phyloP scores from a whole-genome alignment of 2,797 vertebrate genomes.

The Acrossocheilus fasciatus region DNA sequence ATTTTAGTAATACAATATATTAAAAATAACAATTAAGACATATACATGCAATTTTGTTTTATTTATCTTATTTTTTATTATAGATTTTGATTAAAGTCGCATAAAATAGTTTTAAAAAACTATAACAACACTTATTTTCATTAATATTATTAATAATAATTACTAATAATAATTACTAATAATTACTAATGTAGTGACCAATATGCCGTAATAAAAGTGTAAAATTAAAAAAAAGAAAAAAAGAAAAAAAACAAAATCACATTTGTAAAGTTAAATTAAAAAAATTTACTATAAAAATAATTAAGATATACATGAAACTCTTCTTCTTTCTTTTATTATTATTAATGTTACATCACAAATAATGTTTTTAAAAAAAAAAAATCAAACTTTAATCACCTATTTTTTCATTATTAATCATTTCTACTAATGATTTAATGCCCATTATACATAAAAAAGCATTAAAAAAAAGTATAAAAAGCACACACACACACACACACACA shows the following conservation, averaged over 20 bases:
- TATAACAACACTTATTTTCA: too few species aligned
- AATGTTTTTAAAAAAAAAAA: not conserved
- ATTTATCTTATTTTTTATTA: not conserved
- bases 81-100: not conserved
- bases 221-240: not conserved
- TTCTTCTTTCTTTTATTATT: not conserved
- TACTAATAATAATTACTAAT: not conserved
- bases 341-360: not conserved
- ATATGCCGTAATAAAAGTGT: not conserved
- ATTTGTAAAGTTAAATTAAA: too few species aligned
- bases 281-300: not conserved
- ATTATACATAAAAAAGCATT: too few species aligned
- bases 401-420: too few species aligned
- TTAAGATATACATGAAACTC: not conserved
- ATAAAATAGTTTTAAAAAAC: too few species aligned
- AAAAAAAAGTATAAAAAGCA: too few species aligned
- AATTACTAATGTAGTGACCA: not conserved
- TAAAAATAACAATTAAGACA: not conserved
- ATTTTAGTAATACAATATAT: not conserved
- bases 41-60: not conserved
- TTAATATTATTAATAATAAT: not conserved
- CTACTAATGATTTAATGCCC: too few species aligned
- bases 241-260: too few species aligned
- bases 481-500: too few species aligned
- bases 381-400: not conserved